Conservation (phyloP, 2,797 vertebrate species). For the Hypotaenidia philippensis region DNA sequence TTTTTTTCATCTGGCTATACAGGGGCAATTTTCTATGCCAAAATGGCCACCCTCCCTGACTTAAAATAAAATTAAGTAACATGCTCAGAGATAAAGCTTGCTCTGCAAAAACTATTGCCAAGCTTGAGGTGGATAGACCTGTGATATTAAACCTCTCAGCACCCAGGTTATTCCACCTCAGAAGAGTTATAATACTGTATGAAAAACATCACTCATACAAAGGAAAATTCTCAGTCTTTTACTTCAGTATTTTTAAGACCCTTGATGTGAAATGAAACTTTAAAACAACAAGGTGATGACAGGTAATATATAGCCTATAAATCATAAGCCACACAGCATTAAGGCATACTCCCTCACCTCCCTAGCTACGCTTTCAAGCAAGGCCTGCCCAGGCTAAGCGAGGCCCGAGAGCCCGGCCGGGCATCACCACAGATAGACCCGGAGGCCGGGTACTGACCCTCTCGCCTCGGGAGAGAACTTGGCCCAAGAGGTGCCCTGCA, state of each 20-base stretch:
- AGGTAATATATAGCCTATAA: neutral
- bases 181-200: neutral
- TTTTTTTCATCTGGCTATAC: neutral
- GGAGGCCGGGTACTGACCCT: too few species aligned
- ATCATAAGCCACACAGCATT: accelerated
- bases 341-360: accelerated
- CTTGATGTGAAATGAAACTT: accelerated
- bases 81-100: accelerated
- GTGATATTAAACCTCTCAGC: neutral
- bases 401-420: neutral
- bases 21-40: neutral
- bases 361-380: neutral
- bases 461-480: neutral
- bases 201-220: neutral
- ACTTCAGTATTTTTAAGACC: neutral
- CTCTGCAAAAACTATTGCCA: neutral
- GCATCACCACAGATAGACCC: neutral
- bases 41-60: neutral
- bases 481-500: accelerated
- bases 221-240: neutral
- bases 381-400: neutral
- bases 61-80: neutral
- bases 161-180: neutral
- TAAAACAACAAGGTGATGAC: neutral
- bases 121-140: accelerated